Evolutionary conservation across 2,888 invertebrate genomes (phyloP).

Genomic region (Mactromeris polynyma): DNA sequence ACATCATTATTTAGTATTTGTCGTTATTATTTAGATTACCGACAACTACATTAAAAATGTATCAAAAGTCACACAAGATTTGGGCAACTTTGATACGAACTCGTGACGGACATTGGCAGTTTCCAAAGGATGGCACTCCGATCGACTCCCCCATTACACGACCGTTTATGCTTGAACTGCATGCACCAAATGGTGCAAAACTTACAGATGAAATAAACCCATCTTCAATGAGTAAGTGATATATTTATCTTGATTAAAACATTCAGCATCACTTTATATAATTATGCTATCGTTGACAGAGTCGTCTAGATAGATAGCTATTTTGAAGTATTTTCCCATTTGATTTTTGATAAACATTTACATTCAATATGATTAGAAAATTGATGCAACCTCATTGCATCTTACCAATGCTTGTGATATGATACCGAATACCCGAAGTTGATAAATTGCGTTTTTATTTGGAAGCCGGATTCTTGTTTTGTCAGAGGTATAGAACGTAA

Average conservation of each 20-base stretch:
- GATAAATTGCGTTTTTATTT: too few relatives aligned
- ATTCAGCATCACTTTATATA: not conserved
- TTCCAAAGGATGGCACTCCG: conserved; percentile 39
- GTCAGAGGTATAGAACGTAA: too few relatives aligned
- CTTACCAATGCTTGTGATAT: not conserved
- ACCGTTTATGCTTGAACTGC: conserved; percentile 68
- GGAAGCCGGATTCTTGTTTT: too few relatives aligned
- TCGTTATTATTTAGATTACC: conserved; percentile 76
- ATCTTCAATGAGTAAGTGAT: conserved; percentile 67
- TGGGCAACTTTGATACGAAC: conserved; percentile 69
- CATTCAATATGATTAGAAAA: not conserved
- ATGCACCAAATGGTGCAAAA: conserved; percentile 71
- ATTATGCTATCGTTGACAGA: not conserved
- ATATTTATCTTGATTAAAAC: not conserved
- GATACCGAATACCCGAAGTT: too few relatives aligned
- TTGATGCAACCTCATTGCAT: not conserved
- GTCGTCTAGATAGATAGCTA: not conserved
- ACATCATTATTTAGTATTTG: too few relatives aligned
- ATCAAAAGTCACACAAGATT: conserved; percentile 49
- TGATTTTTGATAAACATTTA: not conserved
- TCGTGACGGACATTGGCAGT: conserved; percentile 75
- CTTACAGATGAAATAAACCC: conserved; percentile 68
- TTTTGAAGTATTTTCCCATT: too few relatives aligned
- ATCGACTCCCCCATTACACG: conserved; percentile 65
- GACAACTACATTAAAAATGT: conserved; percentile 71